Evolutionary conservation across 2,888 invertebrate genomes (phyloP), one percentile per base, ranked within the genome.

Genomic region (Eupithecia centaureata): DNA sequence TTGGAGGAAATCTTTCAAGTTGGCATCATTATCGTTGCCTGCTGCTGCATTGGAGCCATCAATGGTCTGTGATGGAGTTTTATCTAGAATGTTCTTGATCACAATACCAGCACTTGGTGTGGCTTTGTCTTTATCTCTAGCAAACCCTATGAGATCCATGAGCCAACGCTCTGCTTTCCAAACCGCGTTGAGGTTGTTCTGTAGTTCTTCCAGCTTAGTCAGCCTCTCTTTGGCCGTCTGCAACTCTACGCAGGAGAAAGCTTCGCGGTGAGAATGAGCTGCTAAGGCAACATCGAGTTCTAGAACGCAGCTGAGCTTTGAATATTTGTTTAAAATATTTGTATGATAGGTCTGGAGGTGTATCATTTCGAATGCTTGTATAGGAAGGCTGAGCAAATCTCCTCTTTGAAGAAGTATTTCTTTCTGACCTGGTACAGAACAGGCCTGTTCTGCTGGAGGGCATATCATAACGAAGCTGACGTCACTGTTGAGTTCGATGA

Each of bases 161-260:
- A 99, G 94, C 99, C 99, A 99, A 22, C 99, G 95, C 54, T 98
- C 96, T 25, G 96, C 96, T 82, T 98, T 98, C 99, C 99, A 99
- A 3, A 98, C 96, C 0, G 95, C 90, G 81, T 99, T 99, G 57
- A 99, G 93, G 80, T 96, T 97, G 35, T 95, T 94, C 83, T 99
- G 98, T 52, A 98, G 94, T 63, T 97, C 97, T 82, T 97, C 96
- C 32, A 99, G 89, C 80, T 96, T 96, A 0, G 95, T 93, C 51
- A 99, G 91, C 67, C 97, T 95, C 79, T 97, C 97, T 87, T 97
- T 98, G 65, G 99, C 98, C 3, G 95, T 95, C 72, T 96, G 96
- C 30, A 99, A 88, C 86, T 99, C 99, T 5, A 95, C 95, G 63
- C 97, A 96, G 2, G 98, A 98, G 87, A 99, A 99, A 0, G 99